Evolutionary conservation across 1,140 invertebrate genomes (phyloP), one percentile per base, ranked within the genome.

Genomic region (Coenobita brevimanus): DNA sequence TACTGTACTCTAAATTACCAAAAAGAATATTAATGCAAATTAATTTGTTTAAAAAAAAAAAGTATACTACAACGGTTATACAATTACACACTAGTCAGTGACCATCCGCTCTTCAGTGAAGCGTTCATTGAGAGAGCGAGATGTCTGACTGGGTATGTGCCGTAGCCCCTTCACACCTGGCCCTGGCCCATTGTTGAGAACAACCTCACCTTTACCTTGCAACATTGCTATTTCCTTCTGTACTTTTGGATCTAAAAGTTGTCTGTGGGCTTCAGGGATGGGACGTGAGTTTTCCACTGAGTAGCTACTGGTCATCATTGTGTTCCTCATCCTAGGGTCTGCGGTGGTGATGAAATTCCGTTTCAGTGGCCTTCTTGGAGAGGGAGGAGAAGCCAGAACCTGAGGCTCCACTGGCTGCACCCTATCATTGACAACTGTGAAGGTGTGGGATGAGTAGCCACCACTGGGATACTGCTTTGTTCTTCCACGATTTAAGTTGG

Each of bases 171-270:
- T 87, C 43, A 87, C 84, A 27, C 84, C 84, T 64, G 84, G 84
- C 10, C 84, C 84, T 24, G 84, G 84, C 21, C 84, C 84, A 60
- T 62, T 87, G 30, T 87, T 87, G 17, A 87, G 43, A 27, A 62
- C 62, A 6, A 87, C 62, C 54, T 87, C 84, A 10, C 69, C 67
- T 38, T 87, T 87, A 21, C 84, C 84, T 46, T 87, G 84, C 24
- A 87, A 50, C 84, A 87, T 79, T 4, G 84, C 84, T 46, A 87
- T 87, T 43, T 87, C 84, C 54, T 87, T 87, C 54, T 87, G 84
- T 27, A 87, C 76, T 71, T 87, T 87, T 27, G 84, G 84, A 71
- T 87, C 84, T 17, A 87, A 64, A 21, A 87, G 79, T 73, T 87
- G 84, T 38, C 76, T 38, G 69, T 87, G 84, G 1, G 84, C 75